Evolutionary conservation across 2,888 invertebrate genomes (phyloP), one percentile per base, ranked within the genome.

Genomic region (Apeira syringaria): DNA sequence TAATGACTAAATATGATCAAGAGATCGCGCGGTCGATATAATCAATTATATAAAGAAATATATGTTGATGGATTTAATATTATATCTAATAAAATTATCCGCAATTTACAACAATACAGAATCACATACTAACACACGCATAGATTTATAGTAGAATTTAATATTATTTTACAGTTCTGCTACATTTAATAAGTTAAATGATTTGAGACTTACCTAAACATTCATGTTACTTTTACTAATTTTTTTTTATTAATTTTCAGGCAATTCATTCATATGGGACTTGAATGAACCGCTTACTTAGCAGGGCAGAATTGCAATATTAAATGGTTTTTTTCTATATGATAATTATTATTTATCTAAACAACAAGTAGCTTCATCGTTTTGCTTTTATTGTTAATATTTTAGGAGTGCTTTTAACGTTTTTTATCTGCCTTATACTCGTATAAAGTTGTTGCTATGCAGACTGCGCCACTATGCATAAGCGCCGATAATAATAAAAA

Each of bases 1-100:
- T 73, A 68, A 75, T 77, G 79, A 73, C 62, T 74, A 60, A 65
- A 61, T 71, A 69, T 76, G 76, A 79, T 73, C 72, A 80, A 77
- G 68, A 63, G 60, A 69, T 66, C 65, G 57, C 61, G 60, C 35
- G 34, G 47, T 33, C 3, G 5, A n/a, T 2, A 20, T 7, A 7
- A 4, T 3, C 6, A 5, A 20, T 37, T 50, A 38, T 47, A 46
- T n/a, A n/a, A n/a, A n/a, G n/a, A n/a, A 34, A 44, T 43, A 32
- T 47, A 40, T 39, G 37, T 30, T 22, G 38, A 50, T 52, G 36
- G 43, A 53, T 44, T 50, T 47, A 44, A 48, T 44, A 29, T 41
- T 45, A 37, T 38, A 43, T 35, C 33, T 45, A 48, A 46, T 50
- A 43, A 43, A 38, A 42, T 49, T 47, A 17, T 17, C 6, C 4